Conservation (phyloP, 2,888 invertebrate species). For the Sepioteuthis lessoniana region DNA sequence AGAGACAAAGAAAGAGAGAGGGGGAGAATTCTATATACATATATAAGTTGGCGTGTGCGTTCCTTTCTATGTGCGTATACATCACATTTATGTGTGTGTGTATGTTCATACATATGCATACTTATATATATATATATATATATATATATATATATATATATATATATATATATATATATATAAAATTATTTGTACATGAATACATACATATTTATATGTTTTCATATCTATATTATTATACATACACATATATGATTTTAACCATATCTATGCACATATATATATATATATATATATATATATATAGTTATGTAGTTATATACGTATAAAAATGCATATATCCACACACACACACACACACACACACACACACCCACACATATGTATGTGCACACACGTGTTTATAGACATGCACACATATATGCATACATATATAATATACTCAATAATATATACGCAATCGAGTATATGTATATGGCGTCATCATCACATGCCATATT, state of each 20-base stretch:
- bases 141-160: not conserved
- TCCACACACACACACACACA: not conserved
- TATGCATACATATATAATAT: not conserved
- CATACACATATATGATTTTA: no score
- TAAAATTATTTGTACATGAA: no score
- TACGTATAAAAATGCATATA: not conserved
- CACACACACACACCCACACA: not conserved
- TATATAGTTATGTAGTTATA: not conserved
- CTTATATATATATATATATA: not conserved
- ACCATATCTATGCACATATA: not conserved
- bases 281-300: not conserved
- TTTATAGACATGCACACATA: not conserved
- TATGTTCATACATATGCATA: not conserved
- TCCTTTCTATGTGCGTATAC: constrained; percentile 4
- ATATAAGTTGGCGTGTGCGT: not conserved
- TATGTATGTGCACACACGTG: not conserved
- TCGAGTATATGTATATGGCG: not conserved
- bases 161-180: constrained; percentile 35
- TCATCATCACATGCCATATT: constrained; percentile 16
- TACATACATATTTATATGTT: not conserved
- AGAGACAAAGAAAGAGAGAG: no score
- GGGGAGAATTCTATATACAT: not conserved
- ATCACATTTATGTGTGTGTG: not conserved
- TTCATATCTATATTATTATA: not conserved
- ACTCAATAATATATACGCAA: not conserved